Base-by-base conservation (phyloP, 2,113 vertebrate genomes). In the Pica pica region DNA sequence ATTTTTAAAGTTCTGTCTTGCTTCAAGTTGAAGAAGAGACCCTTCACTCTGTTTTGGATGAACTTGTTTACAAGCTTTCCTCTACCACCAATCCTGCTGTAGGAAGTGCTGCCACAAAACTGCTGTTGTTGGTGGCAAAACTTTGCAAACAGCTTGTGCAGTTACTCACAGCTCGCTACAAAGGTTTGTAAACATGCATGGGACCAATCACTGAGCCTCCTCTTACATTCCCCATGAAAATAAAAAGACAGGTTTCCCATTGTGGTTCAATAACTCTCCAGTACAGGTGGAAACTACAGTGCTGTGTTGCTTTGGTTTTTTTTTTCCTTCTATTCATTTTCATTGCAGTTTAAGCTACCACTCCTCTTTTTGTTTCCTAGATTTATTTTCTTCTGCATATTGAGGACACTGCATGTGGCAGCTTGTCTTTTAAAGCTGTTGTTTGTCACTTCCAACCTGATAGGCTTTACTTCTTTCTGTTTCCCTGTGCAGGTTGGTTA, bases 1-100 rank as follows among this genome's bases (percentile, higher is more conserved):
- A 56, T 90, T 75, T 96, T 77, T 83, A 23, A 82, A 99, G 99
- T 78, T 96, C 97, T 80, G 97, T 98, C 57, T 94, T 99, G 75
- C 97, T 98, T 22, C 92, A 97, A 60, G 91, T 99, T 94, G 96
- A 93, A 17, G 96, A 97, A 23, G 95, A 98, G 91, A 95, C 93
- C 7, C 86, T 99, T 75, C 97, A 98, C 78, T 94, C 98, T 84
- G 94, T 99, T 95, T 97, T 99, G 89, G 99, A 99, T 93, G 99
- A 99, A 83, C 97, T 98, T 47, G 96, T 99, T 93, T 98, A 98
- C 96, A 99, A 99, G 89, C 98, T 99, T 96, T 98, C 98, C 7
- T 98, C 98, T 96, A 98, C 98, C 82, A 91, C 97, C 56, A 98
- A 98, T 95, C 96, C 98, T 42, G 96, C 94, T 11, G 96, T 98